Evolutionary conservation across 2,113 vertebrate species (phyloP).

Genomic region (Crotalus horridus): DNA sequence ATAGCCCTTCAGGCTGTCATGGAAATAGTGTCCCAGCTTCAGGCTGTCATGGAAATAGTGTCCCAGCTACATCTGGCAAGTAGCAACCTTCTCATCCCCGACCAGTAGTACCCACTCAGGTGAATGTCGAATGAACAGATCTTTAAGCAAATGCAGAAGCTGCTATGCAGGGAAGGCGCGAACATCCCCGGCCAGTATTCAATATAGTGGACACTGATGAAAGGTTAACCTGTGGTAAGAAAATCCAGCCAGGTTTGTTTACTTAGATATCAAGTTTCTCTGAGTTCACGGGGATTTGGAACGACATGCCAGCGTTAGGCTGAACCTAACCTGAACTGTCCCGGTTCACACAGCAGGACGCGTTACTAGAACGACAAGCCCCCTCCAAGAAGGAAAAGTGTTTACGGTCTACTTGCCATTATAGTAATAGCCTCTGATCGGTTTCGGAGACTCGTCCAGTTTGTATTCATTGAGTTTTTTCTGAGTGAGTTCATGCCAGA

Average conservation of each 20-base stretch:
- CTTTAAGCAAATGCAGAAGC: not conserved
- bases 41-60: not conserved
- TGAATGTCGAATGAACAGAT: not conserved
- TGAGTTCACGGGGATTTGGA: not conserved
- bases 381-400: not conserved
- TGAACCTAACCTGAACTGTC: not conserved
- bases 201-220: not conserved
- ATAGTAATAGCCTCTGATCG: constrained; percentile 91
- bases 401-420: constrained; percentile 76
- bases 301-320: not conserved
- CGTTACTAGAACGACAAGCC: not conserved
- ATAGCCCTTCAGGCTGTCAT: not conserved
- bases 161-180: not conserved
- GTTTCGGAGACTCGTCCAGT: constrained; percentile 86
- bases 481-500: constrained; percentile 96
- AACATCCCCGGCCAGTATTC: not conserved
- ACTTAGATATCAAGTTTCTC: not conserved
- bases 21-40: not conserved
- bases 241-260: not conserved
- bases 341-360: fast-evolving
- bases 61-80: not conserved
- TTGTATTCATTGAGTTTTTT: constrained; percentile 92
- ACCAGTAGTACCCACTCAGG: not conserved
- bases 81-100: not conserved
- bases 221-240: not conserved